Evolutionary conservation across 2,113 vertebrate genomes (phyloP).

Genomic region (Formicarius rufipectus): DNA sequence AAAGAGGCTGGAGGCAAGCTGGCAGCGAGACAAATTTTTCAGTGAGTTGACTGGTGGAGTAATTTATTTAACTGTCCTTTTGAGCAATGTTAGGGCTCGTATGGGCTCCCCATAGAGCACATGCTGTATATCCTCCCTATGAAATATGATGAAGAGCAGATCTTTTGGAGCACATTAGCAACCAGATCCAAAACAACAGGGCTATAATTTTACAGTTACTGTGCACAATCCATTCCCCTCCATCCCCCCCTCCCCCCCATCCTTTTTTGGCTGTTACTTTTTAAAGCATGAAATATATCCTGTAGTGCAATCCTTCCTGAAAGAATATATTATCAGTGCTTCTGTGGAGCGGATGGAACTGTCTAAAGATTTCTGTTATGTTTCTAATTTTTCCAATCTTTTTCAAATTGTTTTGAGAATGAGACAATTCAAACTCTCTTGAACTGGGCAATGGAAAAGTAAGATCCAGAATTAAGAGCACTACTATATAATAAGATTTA

Average conservation of each 20-base stretch:
- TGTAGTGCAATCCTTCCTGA: constrained; percentile 20
- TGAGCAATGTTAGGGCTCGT: constrained; percentile 34
- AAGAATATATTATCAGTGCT: constrained; percentile 34
- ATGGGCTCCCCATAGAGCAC: constrained; percentile 25
- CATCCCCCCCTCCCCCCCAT: neutral
- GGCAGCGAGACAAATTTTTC: constrained; percentile 52
- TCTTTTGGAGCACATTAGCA: constrained; percentile 58
- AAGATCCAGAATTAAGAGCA: neutral
- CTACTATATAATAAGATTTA: neutral
- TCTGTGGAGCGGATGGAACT: neutral
- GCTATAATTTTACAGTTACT: constrained; percentile 54
- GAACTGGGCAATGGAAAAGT: neutral
- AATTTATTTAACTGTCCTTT: constrained; percentile 60
- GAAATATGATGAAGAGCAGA: constrained; percentile 57
- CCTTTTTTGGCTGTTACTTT: constrained; percentile 40
- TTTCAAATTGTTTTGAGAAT: neutral
- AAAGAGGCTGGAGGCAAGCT: constrained; percentile 34
- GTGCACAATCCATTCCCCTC: neutral
- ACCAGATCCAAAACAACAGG: constrained; percentile 54
- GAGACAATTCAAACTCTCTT: neutral
- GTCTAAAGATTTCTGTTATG: constrained; percentile 12
- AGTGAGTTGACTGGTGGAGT: constrained; percentile 51
- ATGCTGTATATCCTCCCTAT: constrained; percentile 31
- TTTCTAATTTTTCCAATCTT: neutral
- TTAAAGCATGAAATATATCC: constrained; percentile 30